Evolutionary conservation across 2,797 vertebrate species (phyloP).

Genomic region (Mus minutoides): DNA sequence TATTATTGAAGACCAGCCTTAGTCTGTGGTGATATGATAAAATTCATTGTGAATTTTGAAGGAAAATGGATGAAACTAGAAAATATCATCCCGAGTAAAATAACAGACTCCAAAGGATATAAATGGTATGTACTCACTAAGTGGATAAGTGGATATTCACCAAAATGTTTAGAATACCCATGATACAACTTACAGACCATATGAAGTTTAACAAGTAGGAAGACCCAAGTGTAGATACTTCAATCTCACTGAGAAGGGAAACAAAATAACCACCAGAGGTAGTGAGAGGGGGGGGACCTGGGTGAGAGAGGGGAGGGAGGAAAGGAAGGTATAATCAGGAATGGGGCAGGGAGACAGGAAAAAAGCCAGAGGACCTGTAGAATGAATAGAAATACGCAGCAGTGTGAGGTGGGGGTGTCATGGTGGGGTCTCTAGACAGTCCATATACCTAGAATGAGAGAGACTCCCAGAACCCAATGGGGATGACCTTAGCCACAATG

Average conservation of each 20-base stretch:
- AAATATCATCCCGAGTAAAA: not conserved
- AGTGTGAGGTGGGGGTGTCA: not conserved
- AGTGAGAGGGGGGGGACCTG: not conserved
- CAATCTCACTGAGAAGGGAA: not conserved
- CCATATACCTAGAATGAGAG: not conserved
- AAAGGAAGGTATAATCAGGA: not conserved
- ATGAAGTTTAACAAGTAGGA: not conserved
- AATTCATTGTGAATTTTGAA: not conserved
- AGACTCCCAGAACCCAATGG: not conserved
- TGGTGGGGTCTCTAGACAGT: not conserved
- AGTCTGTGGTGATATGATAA: not conserved
- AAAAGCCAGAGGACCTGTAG: not conserved
- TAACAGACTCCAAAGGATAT: not conserved
- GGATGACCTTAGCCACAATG: not conserved
- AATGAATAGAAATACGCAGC: not conserved
- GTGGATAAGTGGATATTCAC: not conserved
- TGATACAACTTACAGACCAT: not conserved
- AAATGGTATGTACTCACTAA: not conserved
- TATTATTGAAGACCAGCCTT: not conserved
- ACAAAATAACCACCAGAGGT: not conserved
- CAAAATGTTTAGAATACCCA: not conserved
- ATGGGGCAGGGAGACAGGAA: too few species aligned
- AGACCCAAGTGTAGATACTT: not conserved
- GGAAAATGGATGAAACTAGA: not conserved
- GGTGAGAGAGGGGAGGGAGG: not conserved